phyloP scores from a whole-genome alignment of 2,888 invertebrate species.

The Sinelater perroti region DNA sequence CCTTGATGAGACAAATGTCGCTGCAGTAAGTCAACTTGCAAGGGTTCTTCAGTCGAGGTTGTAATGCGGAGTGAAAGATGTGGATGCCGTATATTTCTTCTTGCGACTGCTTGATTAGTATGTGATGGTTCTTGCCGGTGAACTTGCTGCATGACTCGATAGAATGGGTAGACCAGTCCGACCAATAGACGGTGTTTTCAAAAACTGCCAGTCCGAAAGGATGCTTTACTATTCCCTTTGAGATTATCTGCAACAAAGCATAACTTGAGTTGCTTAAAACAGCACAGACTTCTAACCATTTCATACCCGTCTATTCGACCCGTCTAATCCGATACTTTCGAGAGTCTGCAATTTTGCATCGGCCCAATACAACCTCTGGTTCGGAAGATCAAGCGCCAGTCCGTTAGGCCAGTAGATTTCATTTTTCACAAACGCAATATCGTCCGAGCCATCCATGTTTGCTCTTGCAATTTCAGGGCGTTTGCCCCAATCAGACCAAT shows the following conservation, averaged over 20 bases:
- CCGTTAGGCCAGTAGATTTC: constrained; percentile 85
- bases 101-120: constrained; percentile 64
- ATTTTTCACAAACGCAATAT: constrained; percentile 68
- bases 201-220: constrained; percentile 88
- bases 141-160: constrained; percentile 83
- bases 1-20: constrained; percentile 79
- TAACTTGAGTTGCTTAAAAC: too few relatives aligned
- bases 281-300: too few relatives aligned
- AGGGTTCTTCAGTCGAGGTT: constrained; percentile 65
- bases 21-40: constrained; percentile 73
- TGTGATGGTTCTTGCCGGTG: constrained; percentile 70
- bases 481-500: constrained; percentile 90
- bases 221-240: constrained; percentile 73
- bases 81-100: constrained; percentile 71
- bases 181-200: constrained; percentile 90
- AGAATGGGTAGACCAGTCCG: constrained; percentile 82
- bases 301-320: constrained; percentile 70
- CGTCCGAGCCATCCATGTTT: constrained; percentile 83
- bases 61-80: constrained; percentile 75
- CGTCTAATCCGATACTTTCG: constrained; percentile 72
- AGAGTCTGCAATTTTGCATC: constrained; percentile 77
- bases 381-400: constrained; percentile 82
- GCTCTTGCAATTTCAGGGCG: constrained; percentile 78
- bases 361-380: constrained; percentile 86
- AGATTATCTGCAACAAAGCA: constrained; percentile 53